Conservation (phyloP, 2,113 vertebrate genomes). For the human region GRCh38 chr18:42241501-42242000, state of each 20-base stretch:
- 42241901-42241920: neutral
- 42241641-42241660: neutral
- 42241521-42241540: neutral
- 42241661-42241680: neutral
- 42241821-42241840: neutral
- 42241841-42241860: neutral
- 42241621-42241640: neutral
- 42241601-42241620: neutral
- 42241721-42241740: neutral
- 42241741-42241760: accelerated
- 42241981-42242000: neutral
- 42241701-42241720: neutral
- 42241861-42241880: neutral
- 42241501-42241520: neutral
- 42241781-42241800: neutral
- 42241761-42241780: neutral
- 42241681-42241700: neutral
- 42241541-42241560: neutral
- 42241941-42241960: neutral
- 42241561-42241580: neutral
- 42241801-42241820: neutral
- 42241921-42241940: neutral
- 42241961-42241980: neutral
- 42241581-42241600: neutral
- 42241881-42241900: neutral